These are phyloP conservation scores for Phymorhynchus buccinoides DNA, from an alignment of 1,140 invertebrate genomes.

Conservation along the genomic window DNA sequence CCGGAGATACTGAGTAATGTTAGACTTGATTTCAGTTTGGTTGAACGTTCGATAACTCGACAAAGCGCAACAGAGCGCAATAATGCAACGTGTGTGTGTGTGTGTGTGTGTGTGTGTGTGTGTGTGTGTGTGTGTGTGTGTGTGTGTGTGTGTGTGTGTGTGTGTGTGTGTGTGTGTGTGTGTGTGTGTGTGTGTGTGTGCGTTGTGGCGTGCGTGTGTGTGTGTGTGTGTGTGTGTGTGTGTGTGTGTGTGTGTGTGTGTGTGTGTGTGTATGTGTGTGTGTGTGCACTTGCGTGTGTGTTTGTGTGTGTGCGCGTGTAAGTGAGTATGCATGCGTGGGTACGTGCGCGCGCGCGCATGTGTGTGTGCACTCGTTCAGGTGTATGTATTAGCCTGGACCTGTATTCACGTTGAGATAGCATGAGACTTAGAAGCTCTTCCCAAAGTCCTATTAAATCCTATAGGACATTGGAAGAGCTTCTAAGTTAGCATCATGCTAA, in stretches of 20 bases:
- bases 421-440: no score
- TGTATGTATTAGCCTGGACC: no score
- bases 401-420: no score
- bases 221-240: not conserved
- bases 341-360: no score
- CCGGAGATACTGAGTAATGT: no score
- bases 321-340: no score
- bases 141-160: not conserved
- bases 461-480: no score
- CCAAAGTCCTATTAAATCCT: no score
- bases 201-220: not conserved
- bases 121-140: not conserved
- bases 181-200: not conserved
- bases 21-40: not conserved
- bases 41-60: not conserved
- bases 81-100: slow-evolving; percentile 1
- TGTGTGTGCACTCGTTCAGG: no score
- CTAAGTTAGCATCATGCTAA: no score
- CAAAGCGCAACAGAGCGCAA: not conserved
- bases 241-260: not conserved
- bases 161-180: not conserved
- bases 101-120: not conserved
- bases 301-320: not conserved
- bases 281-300: not conserved
- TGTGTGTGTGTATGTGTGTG: not conserved